phyloP scores from a whole-genome alignment of 2,113 vertebrate species.

The Hemichromis elongatus region DNA sequence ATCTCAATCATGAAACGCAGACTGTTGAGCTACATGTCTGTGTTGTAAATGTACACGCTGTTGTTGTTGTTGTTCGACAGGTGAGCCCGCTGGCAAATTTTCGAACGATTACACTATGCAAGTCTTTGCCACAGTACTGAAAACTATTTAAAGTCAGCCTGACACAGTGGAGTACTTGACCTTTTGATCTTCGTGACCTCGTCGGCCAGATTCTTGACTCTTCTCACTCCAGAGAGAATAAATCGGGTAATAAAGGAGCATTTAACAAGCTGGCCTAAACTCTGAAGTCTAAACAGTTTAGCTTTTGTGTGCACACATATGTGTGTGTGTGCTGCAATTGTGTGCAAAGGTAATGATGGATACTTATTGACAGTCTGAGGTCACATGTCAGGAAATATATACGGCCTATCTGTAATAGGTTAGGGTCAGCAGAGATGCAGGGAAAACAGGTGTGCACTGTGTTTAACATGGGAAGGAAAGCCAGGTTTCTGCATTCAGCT shows the following conservation, averaged over 20 bases:
- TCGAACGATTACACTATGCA: not conserved
- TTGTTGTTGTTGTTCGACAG: not conserved
- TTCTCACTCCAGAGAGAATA: slow-evolving; percentile 30
- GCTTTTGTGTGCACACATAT: not conserved
- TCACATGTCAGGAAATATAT: slow-evolving; percentile 46
- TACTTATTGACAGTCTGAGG: slow-evolving; percentile 36
- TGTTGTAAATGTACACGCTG: not conserved
- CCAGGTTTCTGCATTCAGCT: not conserved
- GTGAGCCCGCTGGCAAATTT: slow-evolving; percentile 8
- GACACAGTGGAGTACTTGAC: slow-evolving; percentile 23
- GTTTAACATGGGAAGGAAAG: not conserved
- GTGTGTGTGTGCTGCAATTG: not conserved
- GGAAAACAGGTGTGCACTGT: not conserved
- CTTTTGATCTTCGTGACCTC: slow-evolving; percentile 47
- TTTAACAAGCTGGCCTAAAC: slow-evolving; percentile 47
- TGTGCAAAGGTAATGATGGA: slow-evolving; percentile 7
- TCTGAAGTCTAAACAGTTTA: not conserved
- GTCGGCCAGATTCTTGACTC: slow-evolving; percentile 6
- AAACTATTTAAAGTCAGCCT: slow-evolving; percentile 3
- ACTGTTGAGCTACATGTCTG: slow-evolving; percentile 20
- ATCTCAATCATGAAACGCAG: slow-evolving; percentile 42
- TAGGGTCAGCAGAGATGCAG: not conserved
- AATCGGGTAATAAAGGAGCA: not conserved
- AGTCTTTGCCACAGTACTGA: not conserved
- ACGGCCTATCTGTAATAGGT: not conserved